These are phyloP conservation scores for Eucera pruinosa DNA, from an alignment of 2,888 invertebrate genomes.

Conservation along the genomic window DNA sequence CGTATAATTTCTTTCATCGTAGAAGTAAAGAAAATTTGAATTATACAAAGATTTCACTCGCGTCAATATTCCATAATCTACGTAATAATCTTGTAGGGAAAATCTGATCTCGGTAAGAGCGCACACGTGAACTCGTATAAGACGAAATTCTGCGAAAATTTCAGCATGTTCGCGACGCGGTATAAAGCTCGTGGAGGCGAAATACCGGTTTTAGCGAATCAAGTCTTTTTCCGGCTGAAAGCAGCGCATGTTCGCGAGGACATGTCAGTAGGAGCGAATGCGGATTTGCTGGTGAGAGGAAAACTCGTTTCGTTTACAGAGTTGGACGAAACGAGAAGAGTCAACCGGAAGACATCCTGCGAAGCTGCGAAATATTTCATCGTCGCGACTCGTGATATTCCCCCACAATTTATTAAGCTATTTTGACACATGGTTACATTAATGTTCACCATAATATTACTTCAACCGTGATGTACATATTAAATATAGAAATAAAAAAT, in stretches of 20 bases:
- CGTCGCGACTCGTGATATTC: background rate
- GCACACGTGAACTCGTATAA: background rate
- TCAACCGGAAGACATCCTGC: conserved; percentile 17
- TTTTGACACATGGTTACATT: background rate
- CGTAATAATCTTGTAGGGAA: background rate
- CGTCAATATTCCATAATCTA: background rate
- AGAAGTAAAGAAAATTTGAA: too few species aligned
- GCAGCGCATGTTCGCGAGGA: conserved; percentile 34
- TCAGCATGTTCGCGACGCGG: conserved; percentile 20
- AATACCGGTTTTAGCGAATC: conserved; percentile 55
- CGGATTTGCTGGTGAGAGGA: conserved; percentile 20
- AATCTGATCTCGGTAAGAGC: background rate
- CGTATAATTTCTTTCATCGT: too few species aligned
- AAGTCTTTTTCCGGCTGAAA: conserved; percentile 51
- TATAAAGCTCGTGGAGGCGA: conserved; percentile 44
- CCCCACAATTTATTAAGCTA: background rate
- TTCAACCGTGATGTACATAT: background rate
- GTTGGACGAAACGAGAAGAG: conserved; percentile 19
- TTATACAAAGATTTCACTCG: too few species aligned
- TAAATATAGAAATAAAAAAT: too few species aligned
- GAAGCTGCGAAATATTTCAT: conserved; percentile 3
- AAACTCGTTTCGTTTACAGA: conserved; percentile 42
- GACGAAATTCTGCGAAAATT: conserved; percentile 46
- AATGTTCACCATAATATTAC: background rate
- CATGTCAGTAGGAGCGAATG: conserved; percentile 26